Base-by-base conservation (phyloP, 1,140 invertebrate genomes). In the Cyclina sinensis region DNA sequence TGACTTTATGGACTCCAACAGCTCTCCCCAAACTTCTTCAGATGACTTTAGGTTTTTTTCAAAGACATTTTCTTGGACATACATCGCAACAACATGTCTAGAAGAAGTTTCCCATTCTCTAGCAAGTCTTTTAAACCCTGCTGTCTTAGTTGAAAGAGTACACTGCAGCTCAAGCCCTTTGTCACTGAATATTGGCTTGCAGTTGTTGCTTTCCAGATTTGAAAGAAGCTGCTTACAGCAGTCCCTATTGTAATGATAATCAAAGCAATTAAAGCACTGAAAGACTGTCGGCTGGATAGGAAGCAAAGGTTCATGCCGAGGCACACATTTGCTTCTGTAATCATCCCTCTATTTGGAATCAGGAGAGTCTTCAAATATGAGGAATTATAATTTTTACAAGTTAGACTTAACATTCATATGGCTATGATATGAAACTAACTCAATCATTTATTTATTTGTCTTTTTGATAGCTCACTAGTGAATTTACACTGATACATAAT, bases 21-120 rank as follows among this genome's bases (percentile, higher is more conserved):
- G 46, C 18, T 78, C 74, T 2, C 11, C 24, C 74, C 74, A 78
- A 16, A 78, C 74, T 30, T 78, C 14, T 14, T 78, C 74, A 57
- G 32, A 35, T 27, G 74, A 51, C 24, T n/a, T 3, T 16, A 78
- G 4, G 1, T 24, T 30, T 78, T 24, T 51, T 51, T 78, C 74
- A 14, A 35, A 9, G 14, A 78, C 24, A 18, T n/a, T 78, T 32
- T 54, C 74, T 4, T 14, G 4, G 27, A 78, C 16, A 14, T 32
- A 78, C 2, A 35, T 51, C 7, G 54, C 24, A 37, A 78, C 24
- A 51, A 35, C 32, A 78, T 11, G 3, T 51, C 74, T 78, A 24
- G 74, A 51, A 2, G 30, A 48, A n/a, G 1, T 14, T 21, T 51
- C 43, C 74, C 74, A 78, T 16, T 32, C 27, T 7, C 32, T 35